Evolutionary conservation across 2,113 vertebrate genomes (phyloP), one percentile per base, ranked within the genome.

Genomic region (Gasterosteus aculeatus): DNA sequence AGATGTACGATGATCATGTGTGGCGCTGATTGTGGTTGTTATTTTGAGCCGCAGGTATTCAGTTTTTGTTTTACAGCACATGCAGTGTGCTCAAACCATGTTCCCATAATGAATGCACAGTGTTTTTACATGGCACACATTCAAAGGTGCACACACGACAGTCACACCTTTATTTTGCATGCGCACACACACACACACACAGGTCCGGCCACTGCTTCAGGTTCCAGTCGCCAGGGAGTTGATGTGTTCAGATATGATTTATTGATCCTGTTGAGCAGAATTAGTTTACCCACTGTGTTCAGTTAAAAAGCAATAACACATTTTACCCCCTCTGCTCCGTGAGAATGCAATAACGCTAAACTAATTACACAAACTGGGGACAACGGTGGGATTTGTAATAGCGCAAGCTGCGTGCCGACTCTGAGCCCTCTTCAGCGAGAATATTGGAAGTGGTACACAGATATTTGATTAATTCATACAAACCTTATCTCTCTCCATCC

Each of bases 171-270:
- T 49, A 62, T 86, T 87, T 69, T 68, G 70, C 15, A 72, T 78
- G 76, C 76, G 22, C 22, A 26, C 22, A 26, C 22, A 26, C 22
- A 26, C 22, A 26, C 22, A 69, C 62, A 67, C 42, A 59, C 70
- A 78, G 57, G 41, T 65, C 35, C 31, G 81, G 77, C 58, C 56
- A 65, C 59, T 58, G 80, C 85, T 88, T 91, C 70, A 88, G 91
- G 91, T 91, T 91, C 84, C 88, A 86, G 85, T 85, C 87, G 85
- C 88, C 86, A 41, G 90, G 86, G 86, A 87, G 87, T 85, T 89
- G 88, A 91, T 90, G 87, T 88, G 86, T 90, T 92, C 89, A 87
- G 83, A 91, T 91, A 85, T 92, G 89, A 92, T 92, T 91, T 92
- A 93, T 91, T 88, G 91, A 93, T 91, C 85, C 83, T 82, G 83